Conservation (phyloP, 1,140 invertebrate species). For the Bombus polaris region DNA sequence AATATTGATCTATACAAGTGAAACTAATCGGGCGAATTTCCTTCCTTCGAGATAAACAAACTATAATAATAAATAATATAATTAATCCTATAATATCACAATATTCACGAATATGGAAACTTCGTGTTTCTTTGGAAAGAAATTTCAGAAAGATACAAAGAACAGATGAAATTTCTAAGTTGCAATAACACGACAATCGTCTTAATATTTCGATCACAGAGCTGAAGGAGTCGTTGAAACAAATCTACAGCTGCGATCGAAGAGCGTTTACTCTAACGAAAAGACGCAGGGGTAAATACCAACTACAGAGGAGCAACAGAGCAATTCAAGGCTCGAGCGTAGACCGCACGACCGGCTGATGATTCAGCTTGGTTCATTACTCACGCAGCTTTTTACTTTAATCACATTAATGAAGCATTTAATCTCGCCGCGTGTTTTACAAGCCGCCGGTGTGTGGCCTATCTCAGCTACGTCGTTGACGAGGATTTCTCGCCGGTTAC, state of each 20-base stretch:
- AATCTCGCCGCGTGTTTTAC: slow-evolving; percentile 82
- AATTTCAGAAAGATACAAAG: neutral
- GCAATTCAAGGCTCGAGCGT: neutral
- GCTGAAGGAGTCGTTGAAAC: neutral
- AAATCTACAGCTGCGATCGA: neutral
- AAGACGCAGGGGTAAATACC: neutral
- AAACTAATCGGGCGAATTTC: neutral
- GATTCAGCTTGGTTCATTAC: slow-evolving; percentile 80
- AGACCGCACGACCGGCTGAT: slow-evolving; percentile 62
- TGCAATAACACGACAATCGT: neutral
- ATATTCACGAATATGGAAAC: neutral
- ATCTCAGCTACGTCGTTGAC: slow-evolving; percentile 74
- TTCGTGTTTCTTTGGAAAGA: too few species aligned
- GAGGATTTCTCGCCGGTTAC: slow-evolving; percentile 70
- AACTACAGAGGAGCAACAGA: neutral
- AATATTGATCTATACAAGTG: too few species aligned
- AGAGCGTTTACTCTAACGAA: neutral
- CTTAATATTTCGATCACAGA: neutral
- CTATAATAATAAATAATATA: too few species aligned
- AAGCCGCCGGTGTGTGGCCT: slow-evolving; percentile 80
- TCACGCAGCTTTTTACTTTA: slow-evolving; percentile 82
- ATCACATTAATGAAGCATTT: slow-evolving; percentile 83
- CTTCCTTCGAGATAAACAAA: accelerated
- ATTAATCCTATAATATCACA: too few species aligned
- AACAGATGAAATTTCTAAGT: neutral